These are phyloP conservation scores for Actinia tenebrosa DNA, from an alignment of 64 coral and sea anemone genomes.

Conservation along the genomic window DNA sequence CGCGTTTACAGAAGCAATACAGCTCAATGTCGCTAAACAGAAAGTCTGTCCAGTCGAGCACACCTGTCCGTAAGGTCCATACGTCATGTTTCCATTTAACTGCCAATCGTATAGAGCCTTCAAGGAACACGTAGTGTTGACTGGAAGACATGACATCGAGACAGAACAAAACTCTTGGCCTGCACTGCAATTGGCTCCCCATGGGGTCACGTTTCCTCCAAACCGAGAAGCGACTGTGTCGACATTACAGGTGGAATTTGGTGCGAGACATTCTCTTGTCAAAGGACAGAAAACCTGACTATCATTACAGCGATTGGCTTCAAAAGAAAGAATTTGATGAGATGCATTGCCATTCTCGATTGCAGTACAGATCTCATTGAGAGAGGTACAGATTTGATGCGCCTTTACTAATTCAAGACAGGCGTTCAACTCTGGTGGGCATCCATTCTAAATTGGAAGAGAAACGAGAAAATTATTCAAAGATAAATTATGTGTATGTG, in stretches of 20 bases:
- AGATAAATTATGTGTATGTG: too few species aligned
- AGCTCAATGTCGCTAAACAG: slow-evolving; percentile 29
- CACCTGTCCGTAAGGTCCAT: background rate
- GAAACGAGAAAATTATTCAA: too few species aligned
- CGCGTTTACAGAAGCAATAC: slow-evolving; percentile 11
- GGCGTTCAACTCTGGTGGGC: background rate
- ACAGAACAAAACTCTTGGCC: slow-evolving; percentile 31
- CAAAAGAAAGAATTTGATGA: background rate
- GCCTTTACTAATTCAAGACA: background rate
- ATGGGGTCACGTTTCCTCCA: background rate
- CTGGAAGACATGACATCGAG: slow-evolving; percentile 24
- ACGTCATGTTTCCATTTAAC: background rate
- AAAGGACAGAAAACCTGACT: slow-evolving; percentile 4
- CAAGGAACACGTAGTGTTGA: slow-evolving; percentile 32
- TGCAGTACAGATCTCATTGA: background rate
- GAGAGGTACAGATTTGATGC: background rate
- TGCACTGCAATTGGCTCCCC: slow-evolving; percentile 29
- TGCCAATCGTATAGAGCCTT: slow-evolving; percentile 16
- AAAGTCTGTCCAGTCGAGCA: slow-evolving; percentile 18
- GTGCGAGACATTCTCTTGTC: background rate
- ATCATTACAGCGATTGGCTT: background rate
- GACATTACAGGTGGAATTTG: background rate
- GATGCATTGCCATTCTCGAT: background rate
- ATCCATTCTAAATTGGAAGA: background rate
- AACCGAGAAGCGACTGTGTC: background rate